Conservation (phyloP, 2,113 vertebrate genomes). For the Oryzias melastigma region DNA sequence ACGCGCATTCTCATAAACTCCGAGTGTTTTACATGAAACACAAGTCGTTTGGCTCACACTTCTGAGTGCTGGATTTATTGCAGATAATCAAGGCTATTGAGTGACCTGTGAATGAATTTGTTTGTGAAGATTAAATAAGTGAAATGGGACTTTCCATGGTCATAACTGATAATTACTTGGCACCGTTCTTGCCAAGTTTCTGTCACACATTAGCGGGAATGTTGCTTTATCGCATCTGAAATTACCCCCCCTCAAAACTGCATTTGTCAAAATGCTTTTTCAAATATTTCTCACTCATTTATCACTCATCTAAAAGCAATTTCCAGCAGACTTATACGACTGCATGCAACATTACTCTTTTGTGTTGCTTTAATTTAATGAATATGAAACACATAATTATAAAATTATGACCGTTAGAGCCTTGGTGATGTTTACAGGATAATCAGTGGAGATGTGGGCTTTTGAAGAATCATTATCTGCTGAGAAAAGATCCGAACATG, state of each 20-base stretch:
- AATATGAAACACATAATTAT: conserved; percentile 53
- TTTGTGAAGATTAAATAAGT: conserved; percentile 21
- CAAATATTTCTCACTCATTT: conserved; percentile 5
- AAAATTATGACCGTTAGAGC: conserved; percentile 47
- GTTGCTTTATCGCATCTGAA: conserved; percentile 28
- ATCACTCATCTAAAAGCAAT: conserved; percentile 15
- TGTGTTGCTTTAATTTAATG: conserved; percentile 52
- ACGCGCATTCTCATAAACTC: too few relatives aligned
- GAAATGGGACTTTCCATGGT: conserved; percentile 17
- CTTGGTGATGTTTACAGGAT: conserved; percentile 17
- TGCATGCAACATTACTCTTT: conserved; percentile 21
- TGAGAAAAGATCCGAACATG: conserved; percentile 16
- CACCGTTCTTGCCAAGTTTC: conserved; percentile 34
- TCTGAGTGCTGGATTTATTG: conserved; percentile 24
- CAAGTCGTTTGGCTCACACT: neutral
- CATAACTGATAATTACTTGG: conserved; percentile 25
- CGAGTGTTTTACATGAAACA: too few relatives aligned
- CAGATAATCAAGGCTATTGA: conserved; percentile 30
- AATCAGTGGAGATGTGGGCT: conserved; percentile 15
- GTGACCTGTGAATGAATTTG: conserved; percentile 24
- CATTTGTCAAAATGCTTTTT: conserved; percentile 13
- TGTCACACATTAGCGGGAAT: conserved; percentile 26
- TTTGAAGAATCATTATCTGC: conserved; percentile 40
- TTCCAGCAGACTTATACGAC: conserved; percentile 11
- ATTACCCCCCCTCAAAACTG: neutral